A percentile compares a stretch with the other conserved stretches of the same genome.
phyloP scores from a whole-genome alignment of 1,140 invertebrate species.

The Neomicropteryx cornuta region DNA sequence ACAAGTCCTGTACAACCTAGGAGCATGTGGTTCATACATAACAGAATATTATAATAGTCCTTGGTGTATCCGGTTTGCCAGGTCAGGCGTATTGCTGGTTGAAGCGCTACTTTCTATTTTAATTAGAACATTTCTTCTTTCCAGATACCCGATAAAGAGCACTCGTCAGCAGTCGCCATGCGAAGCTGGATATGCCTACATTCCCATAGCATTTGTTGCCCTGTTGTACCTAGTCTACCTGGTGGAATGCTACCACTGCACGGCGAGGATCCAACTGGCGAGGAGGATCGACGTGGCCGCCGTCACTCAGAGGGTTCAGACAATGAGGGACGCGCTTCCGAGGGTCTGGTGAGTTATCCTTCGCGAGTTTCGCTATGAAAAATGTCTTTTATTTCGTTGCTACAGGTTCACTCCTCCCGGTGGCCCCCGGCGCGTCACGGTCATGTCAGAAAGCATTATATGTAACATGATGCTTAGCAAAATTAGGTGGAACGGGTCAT shows the following conservation, averaged over 20 bases:
- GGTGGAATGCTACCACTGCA: constrained; percentile 77
- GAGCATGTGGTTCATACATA: too few species aligned
- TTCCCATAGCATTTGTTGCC: constrained; percentile 70
- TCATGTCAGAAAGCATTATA: too few species aligned
- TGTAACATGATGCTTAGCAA: too few species aligned
- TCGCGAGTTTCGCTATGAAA: too few species aligned
- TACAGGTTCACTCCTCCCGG: background rate
- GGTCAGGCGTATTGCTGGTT: too few species aligned
- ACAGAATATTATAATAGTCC: too few species aligned
- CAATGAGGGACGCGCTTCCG: constrained; percentile 60
- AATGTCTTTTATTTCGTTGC: too few species aligned
- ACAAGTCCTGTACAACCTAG: too few species aligned
- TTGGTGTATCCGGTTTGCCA: too few species aligned
- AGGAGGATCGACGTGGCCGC: constrained; percentile 53
- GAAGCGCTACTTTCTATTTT: too few species aligned
- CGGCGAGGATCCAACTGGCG: constrained; percentile 49
- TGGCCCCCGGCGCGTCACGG: too few species aligned
- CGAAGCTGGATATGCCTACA: constrained; percentile 78
- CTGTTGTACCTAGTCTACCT: constrained; percentile 76
- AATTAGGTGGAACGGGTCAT: too few species aligned
- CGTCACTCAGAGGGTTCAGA: constrained; percentile 55
- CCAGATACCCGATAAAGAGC: constrained; percentile 47
- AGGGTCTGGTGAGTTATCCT: constrained; percentile 54
- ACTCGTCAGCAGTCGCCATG: constrained; percentile 61
- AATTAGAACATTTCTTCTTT: constrained; percentile 11